phyloP scores from a whole-genome alignment of 2,797 vertebrate species.

The Helostoma temminkii region DNA sequence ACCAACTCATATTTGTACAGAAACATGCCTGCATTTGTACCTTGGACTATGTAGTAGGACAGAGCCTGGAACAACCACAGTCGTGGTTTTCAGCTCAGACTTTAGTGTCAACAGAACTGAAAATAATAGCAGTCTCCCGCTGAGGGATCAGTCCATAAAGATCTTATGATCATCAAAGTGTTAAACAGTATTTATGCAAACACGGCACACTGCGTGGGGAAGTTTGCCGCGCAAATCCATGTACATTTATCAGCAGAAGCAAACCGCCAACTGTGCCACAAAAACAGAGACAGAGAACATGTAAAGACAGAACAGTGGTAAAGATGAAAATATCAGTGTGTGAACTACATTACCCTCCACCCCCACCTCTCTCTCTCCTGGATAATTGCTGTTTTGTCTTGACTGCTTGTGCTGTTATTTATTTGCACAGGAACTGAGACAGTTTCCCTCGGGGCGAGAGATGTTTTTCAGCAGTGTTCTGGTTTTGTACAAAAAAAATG shows the following conservation, averaged over 20 bases:
- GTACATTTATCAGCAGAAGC: constrained; percentile 38
- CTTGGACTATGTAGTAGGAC: constrained; percentile 46
- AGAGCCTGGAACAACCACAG: constrained; percentile 69
- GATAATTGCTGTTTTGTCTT: constrained; percentile 89
- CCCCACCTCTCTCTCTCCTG: constrained; percentile 59
- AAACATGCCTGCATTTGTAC: constrained; percentile 83
- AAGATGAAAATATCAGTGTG: constrained; percentile 45
- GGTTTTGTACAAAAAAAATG: constrained; percentile 18
- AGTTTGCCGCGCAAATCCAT: constrained; percentile 52
- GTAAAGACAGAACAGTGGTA: constrained; percentile 68
- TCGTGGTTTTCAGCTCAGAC: constrained; percentile 67
- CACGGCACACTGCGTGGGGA: constrained; percentile 42
- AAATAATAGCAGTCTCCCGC: constrained; percentile 53
- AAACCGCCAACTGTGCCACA: constrained; percentile 49
- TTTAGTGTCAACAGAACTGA: constrained; percentile 67
- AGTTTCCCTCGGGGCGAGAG: constrained; percentile 67
- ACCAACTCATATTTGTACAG: constrained; percentile 70
- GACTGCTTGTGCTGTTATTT: constrained; percentile 76
- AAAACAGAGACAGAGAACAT: constrained; percentile 59
- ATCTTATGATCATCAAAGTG: constrained; percentile 70
- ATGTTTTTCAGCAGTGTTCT: constrained; percentile 56
- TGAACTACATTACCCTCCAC: constrained; percentile 36
- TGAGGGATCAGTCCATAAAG: constrained; percentile 68
- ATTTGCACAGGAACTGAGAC: constrained; percentile 81
- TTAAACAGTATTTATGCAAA: constrained; percentile 74